These are phyloP conservation scores for Chauna torquata DNA, from an alignment of 2,113 vertebrate genomes.

Conservation along the genomic window DNA sequence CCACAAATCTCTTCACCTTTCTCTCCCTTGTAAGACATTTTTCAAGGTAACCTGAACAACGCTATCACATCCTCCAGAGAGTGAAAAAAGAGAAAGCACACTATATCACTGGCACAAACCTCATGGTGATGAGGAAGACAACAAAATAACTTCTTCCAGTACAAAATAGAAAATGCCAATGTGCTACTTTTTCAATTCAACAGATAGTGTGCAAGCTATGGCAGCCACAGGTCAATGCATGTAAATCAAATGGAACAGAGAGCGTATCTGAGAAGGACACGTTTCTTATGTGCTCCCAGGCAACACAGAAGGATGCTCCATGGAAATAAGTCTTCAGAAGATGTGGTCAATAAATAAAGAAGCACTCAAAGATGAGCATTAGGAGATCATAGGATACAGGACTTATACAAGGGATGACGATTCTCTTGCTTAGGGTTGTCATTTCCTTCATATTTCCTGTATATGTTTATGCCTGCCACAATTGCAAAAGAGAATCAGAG, in stretches of 20 bases:
- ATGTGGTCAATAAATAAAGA: neutral
- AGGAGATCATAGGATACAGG: neutral
- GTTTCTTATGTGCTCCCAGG: neutral
- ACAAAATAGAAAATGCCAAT: neutral
- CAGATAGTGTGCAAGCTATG: neutral
- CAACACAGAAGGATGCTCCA: neutral
- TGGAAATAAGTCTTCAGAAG: neutral
- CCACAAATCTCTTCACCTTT: neutral
- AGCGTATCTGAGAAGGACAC: fast-evolving
- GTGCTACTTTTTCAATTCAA: neutral
- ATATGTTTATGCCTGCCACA: neutral
- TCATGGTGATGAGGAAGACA: neutral
- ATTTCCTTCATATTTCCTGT: neutral
- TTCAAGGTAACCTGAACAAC: neutral
- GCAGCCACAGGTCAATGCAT: neutral
- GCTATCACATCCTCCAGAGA: neutral
- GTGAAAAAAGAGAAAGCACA: neutral
- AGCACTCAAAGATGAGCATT: neutral
- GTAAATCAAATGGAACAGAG: neutral
- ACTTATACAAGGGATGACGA: neutral
- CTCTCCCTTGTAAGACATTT: neutral
- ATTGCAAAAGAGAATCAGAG: neutral
- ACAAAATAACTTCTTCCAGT: neutral
- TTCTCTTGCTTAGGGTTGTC: neutral
- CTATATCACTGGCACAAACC: no score